Base-by-base conservation (phyloP, 2,888 invertebrate genomes). In the Mongoloraphidia duomilia region DNA sequence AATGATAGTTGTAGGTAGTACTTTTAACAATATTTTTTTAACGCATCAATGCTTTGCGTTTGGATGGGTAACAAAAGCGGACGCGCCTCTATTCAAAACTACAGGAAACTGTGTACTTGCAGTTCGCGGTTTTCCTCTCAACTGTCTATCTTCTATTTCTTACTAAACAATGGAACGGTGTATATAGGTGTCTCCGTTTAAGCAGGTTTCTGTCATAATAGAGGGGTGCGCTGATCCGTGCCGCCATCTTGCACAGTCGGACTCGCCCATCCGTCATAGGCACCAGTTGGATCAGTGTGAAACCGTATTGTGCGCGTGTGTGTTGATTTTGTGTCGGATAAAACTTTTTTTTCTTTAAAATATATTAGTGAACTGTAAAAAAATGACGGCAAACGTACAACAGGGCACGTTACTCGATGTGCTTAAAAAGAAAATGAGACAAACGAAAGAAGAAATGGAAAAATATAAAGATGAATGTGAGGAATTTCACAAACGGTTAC, bases 361-460 rank as follows among this genome's bases (percentile, higher is more conserved):
- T 8, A 38, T 47, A 34, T 41, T 14, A 26, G 12, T 36, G 47
- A 26, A 26, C 26, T 26, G 26, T 26, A 26, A 42, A 41, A 77
- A 70, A 75, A 90, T 88, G 88, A 84, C 88, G 76, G 80, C 87
- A 69, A 87, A 83, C 72, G 82, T 88, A 75, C 84, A 85, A 71
- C 91, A 92, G 77, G 91, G 91, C 67, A 86, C 89, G 65, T 84
- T 96, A 63, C 77, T 97, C 71, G 94, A 95, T 74, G 92, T 94
- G 66, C 81, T 97, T 65, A 97, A 97, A 82, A 94, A 95, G 82
- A 98, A 97, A 83, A 97, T 97, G 96, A 82, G 93, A 62, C 92
- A 93, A 74, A 91, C 95, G 63, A 94, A 95, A 76, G 94, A 95
- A 72, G 97, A 97, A 78, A 90, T 95, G 84, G 97, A 97, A 72